Evolutionary conservation across 2,888 invertebrate species (phyloP).

Genomic region (Neocrepidodera transversa): DNA sequence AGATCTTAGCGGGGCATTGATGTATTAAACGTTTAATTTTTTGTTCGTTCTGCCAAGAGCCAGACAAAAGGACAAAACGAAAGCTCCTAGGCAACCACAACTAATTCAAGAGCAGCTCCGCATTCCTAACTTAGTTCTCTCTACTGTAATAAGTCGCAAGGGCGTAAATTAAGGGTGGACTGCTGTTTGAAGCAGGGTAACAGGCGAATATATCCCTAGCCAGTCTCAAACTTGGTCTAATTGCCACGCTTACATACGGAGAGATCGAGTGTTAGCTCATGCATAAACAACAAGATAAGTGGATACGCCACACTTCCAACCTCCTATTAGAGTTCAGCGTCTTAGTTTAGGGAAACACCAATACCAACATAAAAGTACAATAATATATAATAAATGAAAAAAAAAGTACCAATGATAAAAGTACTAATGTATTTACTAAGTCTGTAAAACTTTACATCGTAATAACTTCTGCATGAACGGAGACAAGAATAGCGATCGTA

Average conservation of each 20-base stretch:
- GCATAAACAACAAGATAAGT: constrained; percentile 60
- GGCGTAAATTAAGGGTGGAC: constrained; percentile 40
- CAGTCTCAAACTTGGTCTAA: constrained; percentile 47
- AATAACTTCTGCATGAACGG: constrained; percentile 17
- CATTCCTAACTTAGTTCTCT: constrained; percentile 33
- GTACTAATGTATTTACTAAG: not conserved
- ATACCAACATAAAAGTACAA: constrained; percentile 5
- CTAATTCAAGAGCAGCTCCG: constrained; percentile 26
- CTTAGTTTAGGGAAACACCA: constrained; percentile 3
- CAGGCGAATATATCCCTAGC: constrained; percentile 42
- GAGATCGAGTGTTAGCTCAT: constrained; percentile 56
- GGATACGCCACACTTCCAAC: constrained; percentile 47
- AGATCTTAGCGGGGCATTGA: constrained; percentile 12
- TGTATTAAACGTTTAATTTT: constrained; percentile 8
- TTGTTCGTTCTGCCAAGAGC: constrained; percentile 11
- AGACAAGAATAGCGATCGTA: constrained; percentile 16
- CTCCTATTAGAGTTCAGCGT: constrained; percentile 33
- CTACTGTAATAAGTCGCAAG: constrained; percentile 32
- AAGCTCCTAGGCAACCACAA: constrained; percentile 27
- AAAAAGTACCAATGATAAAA: not conserved
- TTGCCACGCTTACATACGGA: constrained; percentile 54
- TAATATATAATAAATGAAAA: not conserved
- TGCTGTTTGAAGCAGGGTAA: constrained; percentile 41
- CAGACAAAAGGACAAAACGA: constrained; percentile 29
- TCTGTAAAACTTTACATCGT: constrained; percentile 19